Conservation (phyloP, 2,797 vertebrate genomes). For the Sebastes goodei region DNA sequence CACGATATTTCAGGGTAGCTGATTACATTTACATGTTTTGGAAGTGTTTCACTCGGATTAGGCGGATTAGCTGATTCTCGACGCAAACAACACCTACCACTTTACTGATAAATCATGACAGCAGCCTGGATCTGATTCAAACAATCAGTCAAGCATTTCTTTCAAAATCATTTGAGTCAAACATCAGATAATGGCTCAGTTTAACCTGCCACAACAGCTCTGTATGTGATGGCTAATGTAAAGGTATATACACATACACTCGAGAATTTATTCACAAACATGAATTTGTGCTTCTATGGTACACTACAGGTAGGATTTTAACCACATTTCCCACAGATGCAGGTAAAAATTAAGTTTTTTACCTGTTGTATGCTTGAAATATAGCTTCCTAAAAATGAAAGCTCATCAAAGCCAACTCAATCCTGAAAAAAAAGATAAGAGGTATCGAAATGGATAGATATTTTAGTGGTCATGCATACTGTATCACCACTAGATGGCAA, state of each 20-base stretch:
- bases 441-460: neutral
- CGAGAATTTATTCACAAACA: neutral
- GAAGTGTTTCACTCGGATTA: slow-evolving; percentile 1
- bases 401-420: neutral
- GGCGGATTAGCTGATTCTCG: neutral
- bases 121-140: slow-evolving; percentile 17
- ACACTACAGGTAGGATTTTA: neutral
- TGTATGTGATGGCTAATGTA: neutral
- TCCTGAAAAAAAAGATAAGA: neutral
- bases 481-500: slow-evolving; percentile 25
- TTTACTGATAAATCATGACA: neutral
- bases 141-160: neutral
- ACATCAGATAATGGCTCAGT: neutral
- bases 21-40: slow-evolving; percentile 3
- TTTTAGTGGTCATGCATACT: neutral
- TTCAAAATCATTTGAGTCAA: neutral
- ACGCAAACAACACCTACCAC: slow-evolving; percentile 25
- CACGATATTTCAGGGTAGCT: neutral
- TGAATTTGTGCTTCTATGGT: neutral
- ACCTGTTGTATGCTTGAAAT: neutral
- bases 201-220: neutral
- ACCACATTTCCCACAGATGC: neutral
- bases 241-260: neutral
- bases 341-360: neutral
- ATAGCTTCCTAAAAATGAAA: neutral